Percentiles rank a stretch among this genome's conserved stretches.
Conservation (phyloP, 2,888 invertebrate species). For the Microplitis deprimator region DNA sequence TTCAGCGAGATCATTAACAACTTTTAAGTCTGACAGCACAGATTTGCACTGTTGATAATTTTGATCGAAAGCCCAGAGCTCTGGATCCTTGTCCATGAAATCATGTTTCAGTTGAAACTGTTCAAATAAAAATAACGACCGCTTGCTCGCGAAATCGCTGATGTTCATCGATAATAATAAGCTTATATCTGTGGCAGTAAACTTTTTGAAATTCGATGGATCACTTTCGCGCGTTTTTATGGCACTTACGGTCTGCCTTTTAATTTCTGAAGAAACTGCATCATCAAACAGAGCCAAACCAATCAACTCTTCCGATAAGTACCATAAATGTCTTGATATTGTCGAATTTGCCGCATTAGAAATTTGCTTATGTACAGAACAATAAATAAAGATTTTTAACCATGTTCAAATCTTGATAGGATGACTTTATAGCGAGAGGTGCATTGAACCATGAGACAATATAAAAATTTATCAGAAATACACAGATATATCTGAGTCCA, state of each 20-base stretch:
- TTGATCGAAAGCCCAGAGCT: background rate
- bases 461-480: slow-evolving; percentile 11
- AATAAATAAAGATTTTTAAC: background rate
- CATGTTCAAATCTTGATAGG: background rate
- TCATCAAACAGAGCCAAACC: too few relatives aligned
- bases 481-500: background rate
- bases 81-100: slow-evolving; percentile 7
- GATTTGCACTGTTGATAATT: slow-evolving; percentile 4
- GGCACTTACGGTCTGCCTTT: background rate
- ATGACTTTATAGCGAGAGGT: background rate
- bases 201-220: too few relatives aligned
- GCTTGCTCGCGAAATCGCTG: too few relatives aligned
- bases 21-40: slow-evolving; percentile 18
- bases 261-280: background rate
- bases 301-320: too few relatives aligned
- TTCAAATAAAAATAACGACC: too few relatives aligned
- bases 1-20: slow-evolving; percentile 31
- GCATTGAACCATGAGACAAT: slow-evolving; percentile 1
- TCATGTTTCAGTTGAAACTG: too few relatives aligned
- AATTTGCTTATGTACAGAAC: background rate
- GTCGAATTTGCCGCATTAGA: background rate
- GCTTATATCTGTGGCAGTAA: too few relatives aligned
- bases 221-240: too few relatives aligned
- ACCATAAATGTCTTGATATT: background rate
- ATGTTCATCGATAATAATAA: too few relatives aligned